Conservation (phyloP, 1,140 invertebrate genomes). For the Harlomillsia oculata region DNA sequence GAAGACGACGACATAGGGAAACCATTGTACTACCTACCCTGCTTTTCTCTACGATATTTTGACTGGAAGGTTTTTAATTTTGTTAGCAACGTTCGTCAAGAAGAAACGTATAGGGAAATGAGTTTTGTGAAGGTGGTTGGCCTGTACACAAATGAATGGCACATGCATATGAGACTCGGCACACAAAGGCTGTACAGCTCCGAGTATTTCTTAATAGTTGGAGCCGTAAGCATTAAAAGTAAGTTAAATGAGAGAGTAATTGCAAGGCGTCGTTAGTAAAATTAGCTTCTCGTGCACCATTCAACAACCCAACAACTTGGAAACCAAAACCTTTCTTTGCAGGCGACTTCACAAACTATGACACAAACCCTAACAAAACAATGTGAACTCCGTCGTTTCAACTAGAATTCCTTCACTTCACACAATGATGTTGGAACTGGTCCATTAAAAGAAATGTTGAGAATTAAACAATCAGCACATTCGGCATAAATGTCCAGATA, state of each 20-base stretch:
- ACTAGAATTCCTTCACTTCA: background rate
- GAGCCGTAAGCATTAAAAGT: background rate
- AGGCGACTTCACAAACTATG: no score
- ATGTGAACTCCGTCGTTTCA: background rate
- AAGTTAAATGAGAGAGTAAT: slow-evolving; percentile 14
- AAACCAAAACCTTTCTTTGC: background rate
- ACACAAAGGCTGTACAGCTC: background rate
- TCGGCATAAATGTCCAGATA: no score
- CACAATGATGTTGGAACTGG: background rate
- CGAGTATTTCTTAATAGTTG: background rate
- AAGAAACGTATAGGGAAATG: background rate
- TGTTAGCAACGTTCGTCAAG: background rate
- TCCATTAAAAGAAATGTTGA: background rate
- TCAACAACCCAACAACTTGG: background rate
- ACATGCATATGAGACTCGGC: background rate
- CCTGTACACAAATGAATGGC: background rate
- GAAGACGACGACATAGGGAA: background rate
- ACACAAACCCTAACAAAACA: no score
- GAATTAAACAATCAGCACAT: background rate
- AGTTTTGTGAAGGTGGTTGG: background rate
- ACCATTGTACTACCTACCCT: background rate
- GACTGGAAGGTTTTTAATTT: background rate
- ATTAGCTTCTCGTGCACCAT: slow-evolving; percentile 3
- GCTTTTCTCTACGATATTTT: background rate
- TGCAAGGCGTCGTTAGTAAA: slow-evolving; percentile 8